Evolutionary conservation across 2,888 invertebrate genomes (phyloP).

Genomic region (Hedya salicella): DNA sequence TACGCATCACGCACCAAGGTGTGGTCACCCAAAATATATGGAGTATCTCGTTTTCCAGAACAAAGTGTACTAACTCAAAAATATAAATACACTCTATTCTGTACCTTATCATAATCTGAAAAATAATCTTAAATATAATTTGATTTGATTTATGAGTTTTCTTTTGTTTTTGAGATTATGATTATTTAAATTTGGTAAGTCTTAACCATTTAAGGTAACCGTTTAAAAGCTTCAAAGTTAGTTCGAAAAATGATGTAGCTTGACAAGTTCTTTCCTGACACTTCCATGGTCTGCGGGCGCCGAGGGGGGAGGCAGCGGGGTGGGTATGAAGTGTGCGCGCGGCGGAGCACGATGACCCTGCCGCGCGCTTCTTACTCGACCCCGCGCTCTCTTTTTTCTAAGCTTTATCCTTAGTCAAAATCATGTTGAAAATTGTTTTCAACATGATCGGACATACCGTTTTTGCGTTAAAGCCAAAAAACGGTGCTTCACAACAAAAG

Average conservation of each 20-base stretch:
- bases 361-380: too few relatives aligned
- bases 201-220: not conserved
- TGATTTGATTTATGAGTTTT: not conserved
- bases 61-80: not conserved
- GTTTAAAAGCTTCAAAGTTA: not conserved
- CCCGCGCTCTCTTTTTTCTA: too few relatives aligned
- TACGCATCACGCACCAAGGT: conserved; percentile 60
- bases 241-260: not conserved
- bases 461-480: too few relatives aligned
- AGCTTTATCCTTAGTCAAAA: too few relatives aligned
- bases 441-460: too few relatives aligned
- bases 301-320: too few relatives aligned
- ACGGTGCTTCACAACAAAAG: too few relatives aligned
- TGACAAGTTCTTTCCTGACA: too few relatives aligned
- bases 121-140: not conserved
- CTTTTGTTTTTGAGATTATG: not conserved
- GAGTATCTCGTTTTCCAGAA: conserved; percentile 1
- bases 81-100: not conserved
- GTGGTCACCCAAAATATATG: conserved; percentile 53
- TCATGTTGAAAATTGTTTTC: too few relatives aligned
- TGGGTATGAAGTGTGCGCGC: too few relatives aligned
- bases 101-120: not conserved
- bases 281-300: too few relatives aligned
- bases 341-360: too few relatives aligned
- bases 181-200: not conserved